phyloP scores from a whole-genome alignment of 2,888 invertebrate genomes.

The Ditula angustiorana region DNA sequence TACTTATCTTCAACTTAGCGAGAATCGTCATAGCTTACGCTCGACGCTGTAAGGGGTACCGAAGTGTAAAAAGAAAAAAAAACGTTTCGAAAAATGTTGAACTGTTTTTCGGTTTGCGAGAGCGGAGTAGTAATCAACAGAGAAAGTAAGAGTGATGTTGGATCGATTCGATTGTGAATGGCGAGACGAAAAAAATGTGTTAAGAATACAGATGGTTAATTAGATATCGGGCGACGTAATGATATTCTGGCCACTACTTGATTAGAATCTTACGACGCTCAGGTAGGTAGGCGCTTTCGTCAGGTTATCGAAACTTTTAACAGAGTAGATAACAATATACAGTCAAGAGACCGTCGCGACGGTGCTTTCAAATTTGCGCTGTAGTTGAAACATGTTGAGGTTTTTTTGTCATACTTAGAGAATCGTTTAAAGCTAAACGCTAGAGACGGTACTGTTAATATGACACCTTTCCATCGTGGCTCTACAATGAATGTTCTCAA shows the following conservation, averaged over 20 bases:
- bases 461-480: too few relatives aligned
- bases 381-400: too few relatives aligned
- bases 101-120: slow-evolving; percentile 34
- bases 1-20: too few relatives aligned
- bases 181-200: slow-evolving; percentile 48
- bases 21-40: neutral
- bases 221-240: slow-evolving; percentile 30
- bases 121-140: slow-evolving; percentile 59
- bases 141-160: slow-evolving; percentile 63
- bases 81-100: slow-evolving; percentile 1
- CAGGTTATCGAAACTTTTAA: neutral
- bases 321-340: too few relatives aligned
- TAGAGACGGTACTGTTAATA: too few relatives aligned
- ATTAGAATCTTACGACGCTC: slow-evolving; percentile 16
- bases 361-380: neutral
- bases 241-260: slow-evolving; percentile 20
- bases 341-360: neutral
- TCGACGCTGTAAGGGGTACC: neutral
- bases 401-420: too few relatives aligned
- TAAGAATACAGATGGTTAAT: slow-evolving; percentile 47
- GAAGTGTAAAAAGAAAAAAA: slow-evolving; percentile 1
- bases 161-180: slow-evolving; percentile 30
- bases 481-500: too few relatives aligned
- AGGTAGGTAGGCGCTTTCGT: neutral
- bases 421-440: too few relatives aligned